Evolutionary conservation across 2,797 vertebrate species (phyloP), one percentile per base, ranked within the genome.

Genomic region (Phylloscopus collybita): DNA sequence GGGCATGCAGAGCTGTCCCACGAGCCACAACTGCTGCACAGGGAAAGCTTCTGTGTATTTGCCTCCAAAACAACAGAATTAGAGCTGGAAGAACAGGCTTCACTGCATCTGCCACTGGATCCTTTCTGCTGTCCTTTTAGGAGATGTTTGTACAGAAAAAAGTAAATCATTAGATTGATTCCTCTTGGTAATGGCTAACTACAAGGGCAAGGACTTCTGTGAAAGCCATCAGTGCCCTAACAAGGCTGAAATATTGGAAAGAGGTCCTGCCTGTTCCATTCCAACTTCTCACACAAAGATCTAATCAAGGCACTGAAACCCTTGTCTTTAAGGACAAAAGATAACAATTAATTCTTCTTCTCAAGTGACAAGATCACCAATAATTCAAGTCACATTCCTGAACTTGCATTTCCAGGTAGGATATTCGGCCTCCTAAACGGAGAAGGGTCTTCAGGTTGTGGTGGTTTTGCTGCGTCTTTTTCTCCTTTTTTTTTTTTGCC

Each of bases 151-250:
- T 30, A 82, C 92, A 83, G 72, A 67, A 61, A 67, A 80, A 70
- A 36, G 95, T 93, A 95, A 94, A 95, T 92, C 71, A 96, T 95
- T 93, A 94, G 60, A 83, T 57, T 57, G 53, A 80, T 57, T 60
- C n/a, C 11, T 47, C 61, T 47, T 74, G 60, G 75, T 89, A 95
- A 96, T 88, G 54, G 69, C 89, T 91, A 95, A 94, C 89, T 76
- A 82, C 54, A n/a, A 87, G 30, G n/a, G 47, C 74, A 89, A 70
- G 51, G 56, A 79, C 51, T 91, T 79, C 34, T 50, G 57, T 38
- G 22, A 80, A 87, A 94, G 74, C 29, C 40, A 56, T 26, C 17
- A 3, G 54, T 32, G 30, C 36, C 29, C 45, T 56, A 80, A 45
- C 26, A 64, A 60, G 26, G 32, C 42, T 71, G 64, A 80, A 91